Base-by-base conservation (phyloP, 2,113 vertebrate species). In the Corythornis vintsioides region DNA sequence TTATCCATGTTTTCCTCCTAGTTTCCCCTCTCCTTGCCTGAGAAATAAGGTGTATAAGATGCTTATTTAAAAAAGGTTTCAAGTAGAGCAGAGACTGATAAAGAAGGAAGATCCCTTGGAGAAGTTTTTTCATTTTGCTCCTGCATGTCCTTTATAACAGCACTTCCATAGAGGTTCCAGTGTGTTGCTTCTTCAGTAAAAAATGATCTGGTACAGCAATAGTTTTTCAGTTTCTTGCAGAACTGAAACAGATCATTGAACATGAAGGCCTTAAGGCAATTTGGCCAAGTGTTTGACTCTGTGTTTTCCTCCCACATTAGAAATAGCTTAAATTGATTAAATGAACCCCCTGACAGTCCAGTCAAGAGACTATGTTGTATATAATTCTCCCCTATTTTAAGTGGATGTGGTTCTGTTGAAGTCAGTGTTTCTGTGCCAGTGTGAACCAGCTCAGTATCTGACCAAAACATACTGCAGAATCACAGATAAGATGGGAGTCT, bases 361-460 rank as follows among this genome's bases (percentile, higher is more conserved):
- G 18, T 74, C 60, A 55, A 73, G 50, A 89, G 89, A 94, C 66
- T 66, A 45, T 2, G 18, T 69, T 88, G 35, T 40, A 42, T 56
- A 42, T 35, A 18, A 59, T 66, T 83, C 42, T 70, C 42, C 70
- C 35, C 70, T 75, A 19, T 29, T 89, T 47, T 59, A 86, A 77
- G 47, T 35, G 42, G 9, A 42, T 53, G 28, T 72, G 26, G 18
- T 18, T 61, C 26, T 65, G 7, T 14, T 80, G 55, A 70, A 83
- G 42, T 77, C 56, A 57, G 29, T 29, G 13, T 73, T 73, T 55
- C 56, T 87, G 6, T 73, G 78, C 42, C 35, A 43, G 43, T 69
- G 83, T 65, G 76, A 88, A 72, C 45, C 35, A 90, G 69, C 64
- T 92, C 48, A 19, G 55, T 85, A 86, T 93, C 83, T 94, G 78